Evolutionary conservation across 2,113 vertebrate genomes (phyloP).

Genomic region (Cromileptes altivelis): DNA sequence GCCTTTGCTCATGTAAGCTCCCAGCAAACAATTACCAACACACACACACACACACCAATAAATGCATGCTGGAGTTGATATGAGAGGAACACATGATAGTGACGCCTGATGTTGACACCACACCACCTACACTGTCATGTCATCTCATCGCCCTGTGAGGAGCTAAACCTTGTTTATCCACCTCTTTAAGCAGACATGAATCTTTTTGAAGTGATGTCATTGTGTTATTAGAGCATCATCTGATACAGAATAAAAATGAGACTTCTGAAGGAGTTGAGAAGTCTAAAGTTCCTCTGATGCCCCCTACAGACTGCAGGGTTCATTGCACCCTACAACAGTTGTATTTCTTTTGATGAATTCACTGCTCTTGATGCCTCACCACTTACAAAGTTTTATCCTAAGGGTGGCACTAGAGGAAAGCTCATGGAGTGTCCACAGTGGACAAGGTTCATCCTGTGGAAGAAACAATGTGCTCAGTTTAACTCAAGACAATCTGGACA

Average conservation of each 20-base stretch:
- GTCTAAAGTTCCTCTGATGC: not conserved
- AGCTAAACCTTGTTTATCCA: not conserved
- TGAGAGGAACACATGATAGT: not conserved
- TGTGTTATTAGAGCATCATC: too few species aligned
- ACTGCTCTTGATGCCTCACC: not conserved
- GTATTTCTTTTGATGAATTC: not conserved
- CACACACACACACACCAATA: not conserved
- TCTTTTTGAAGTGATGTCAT: not conserved
- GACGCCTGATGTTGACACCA: not conserved
- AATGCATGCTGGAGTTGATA: not conserved
- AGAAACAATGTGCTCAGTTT: not conserved
- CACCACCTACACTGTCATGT: not conserved
- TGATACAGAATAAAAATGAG: not conserved
- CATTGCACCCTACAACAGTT: not conserved
- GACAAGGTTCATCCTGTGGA: not conserved
- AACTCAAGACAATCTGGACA: not conserved
- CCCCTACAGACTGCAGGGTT: not conserved
- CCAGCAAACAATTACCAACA: not conserved
- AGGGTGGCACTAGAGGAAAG: conserved; percentile 13
- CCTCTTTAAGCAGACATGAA: not conserved
- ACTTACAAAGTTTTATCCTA: not conserved
- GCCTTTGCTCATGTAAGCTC: not conserved
- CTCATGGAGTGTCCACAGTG: not conserved
- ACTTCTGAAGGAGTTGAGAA: not conserved
- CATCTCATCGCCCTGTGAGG: not conserved